Conservation (phyloP, 2,113 vertebrate genomes). For the Callocephalon fimbriatum region DNA sequence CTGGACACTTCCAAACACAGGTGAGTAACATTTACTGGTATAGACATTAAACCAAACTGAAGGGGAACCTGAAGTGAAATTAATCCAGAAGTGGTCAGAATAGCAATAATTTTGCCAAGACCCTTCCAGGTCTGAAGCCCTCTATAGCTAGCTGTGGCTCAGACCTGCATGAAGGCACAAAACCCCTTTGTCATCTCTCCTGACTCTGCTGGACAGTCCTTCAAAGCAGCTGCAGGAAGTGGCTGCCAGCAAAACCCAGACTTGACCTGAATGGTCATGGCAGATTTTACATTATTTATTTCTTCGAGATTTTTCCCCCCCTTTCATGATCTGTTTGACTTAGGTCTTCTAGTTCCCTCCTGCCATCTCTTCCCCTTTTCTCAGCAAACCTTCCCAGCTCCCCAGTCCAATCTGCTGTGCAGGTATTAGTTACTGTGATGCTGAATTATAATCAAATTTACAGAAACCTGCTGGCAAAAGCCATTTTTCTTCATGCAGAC, state of each 20-base stretch:
- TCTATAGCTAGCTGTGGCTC: neutral
- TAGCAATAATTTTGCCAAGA: neutral
- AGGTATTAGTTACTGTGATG: slow-evolving; percentile 23
- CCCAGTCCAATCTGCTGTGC: neutral
- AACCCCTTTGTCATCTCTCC: neutral
- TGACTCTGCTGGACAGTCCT: neutral
- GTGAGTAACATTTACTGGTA: neutral
- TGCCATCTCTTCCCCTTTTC: neutral
- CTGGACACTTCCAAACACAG: neutral
- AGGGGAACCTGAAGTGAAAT: neutral
- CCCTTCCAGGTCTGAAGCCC: neutral
- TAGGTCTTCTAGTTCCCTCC: neutral
- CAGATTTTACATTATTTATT: neutral
- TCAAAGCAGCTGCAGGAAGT: neutral
- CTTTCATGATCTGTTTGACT: neutral
- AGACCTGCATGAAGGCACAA: neutral
- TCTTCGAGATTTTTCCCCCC: neutral
- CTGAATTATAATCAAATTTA: slow-evolving; percentile 31
- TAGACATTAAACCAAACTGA: neutral
- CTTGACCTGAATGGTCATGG: neutral
- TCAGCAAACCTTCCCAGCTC: neutral
- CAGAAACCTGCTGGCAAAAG: slow-evolving; percentile 43
- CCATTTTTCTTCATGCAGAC: neutral
- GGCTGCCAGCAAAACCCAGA: neutral
- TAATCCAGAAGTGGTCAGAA: neutral